These are phyloP conservation scores for Pseudomugil gertrudae DNA, from an alignment of 2,797 vertebrate species.

Conservation along the genomic window DNA sequence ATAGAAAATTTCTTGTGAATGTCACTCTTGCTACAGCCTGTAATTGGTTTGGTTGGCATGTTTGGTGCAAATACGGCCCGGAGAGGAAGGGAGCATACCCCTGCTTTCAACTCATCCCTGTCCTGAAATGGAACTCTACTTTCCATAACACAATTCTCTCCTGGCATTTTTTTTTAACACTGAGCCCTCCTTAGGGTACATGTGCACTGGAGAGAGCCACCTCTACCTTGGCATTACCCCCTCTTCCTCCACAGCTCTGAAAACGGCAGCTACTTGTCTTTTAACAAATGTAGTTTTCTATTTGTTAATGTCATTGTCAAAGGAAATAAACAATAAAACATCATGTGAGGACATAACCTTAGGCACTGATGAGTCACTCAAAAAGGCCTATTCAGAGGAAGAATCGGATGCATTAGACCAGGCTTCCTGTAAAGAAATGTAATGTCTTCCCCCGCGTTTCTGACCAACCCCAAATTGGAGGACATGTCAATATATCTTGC, in stretches of 20 bases:
- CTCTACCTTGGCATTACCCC: slow-evolving; percentile 11
- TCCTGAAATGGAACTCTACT: slow-evolving; percentile 52
- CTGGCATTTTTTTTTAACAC: slow-evolving; percentile 34
- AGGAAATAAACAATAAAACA: slow-evolving; percentile 50
- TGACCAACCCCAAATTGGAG: slow-evolving; percentile 75
- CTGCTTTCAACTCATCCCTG: slow-evolving; percentile 42
- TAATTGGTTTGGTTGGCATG: slow-evolving; percentile 75
- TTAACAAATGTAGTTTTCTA: slow-evolving; percentile 39
- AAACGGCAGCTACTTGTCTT: slow-evolving; percentile 34
- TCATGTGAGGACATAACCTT: slow-evolving; percentile 52
- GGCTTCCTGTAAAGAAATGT: slow-evolving; percentile 78
- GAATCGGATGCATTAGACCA: slow-evolving; percentile 61
- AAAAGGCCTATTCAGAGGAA: slow-evolving; percentile 40
- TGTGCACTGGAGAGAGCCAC: slow-evolving; percentile 19
- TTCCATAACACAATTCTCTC: slow-evolving; percentile 52
- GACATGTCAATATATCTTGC: slow-evolving; percentile 77
- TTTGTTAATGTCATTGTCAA: slow-evolving; percentile 49
- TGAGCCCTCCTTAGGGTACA: slow-evolving; percentile 20
- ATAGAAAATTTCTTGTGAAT: slow-evolving; percentile 72
- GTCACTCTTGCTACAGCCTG: slow-evolving; percentile 60
- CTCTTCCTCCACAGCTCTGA: slow-evolving; percentile 21
- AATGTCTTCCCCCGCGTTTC: slow-evolving; percentile 63
- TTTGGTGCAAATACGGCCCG: slow-evolving; percentile 44
- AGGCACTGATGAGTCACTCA: slow-evolving; percentile 51
- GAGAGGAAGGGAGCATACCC: slow-evolving; percentile 33